Conservation (phyloP, 2,888 invertebrate species). For the Acheta domesticus region DNA sequence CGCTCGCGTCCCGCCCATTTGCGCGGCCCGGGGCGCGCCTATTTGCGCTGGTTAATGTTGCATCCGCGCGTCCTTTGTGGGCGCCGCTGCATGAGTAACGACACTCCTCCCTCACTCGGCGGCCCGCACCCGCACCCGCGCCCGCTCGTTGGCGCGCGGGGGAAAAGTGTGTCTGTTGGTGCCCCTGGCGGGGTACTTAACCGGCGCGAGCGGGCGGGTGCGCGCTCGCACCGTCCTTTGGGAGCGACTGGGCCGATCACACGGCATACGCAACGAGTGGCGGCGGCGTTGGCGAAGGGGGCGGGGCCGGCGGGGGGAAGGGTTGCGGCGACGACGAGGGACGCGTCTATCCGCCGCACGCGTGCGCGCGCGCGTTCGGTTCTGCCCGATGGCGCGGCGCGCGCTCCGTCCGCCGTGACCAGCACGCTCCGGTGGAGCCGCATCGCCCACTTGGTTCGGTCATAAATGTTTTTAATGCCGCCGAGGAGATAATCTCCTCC, state of each 20-base stretch:
- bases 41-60: conserved; percentile 2
- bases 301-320: too few species aligned
- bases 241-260: conserved; percentile 6
- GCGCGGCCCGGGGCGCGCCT: neutral
- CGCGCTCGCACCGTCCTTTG: neutral
- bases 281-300: neutral
- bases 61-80: neutral
- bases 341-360: neutral
- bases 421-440: neutral
- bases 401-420: neutral
- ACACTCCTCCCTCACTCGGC: neutral
- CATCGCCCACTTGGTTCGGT: neutral
- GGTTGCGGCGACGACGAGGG: too few species aligned
- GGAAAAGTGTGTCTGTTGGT: neutral
- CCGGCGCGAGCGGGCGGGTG: neutral
- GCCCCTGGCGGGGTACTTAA: neutral
- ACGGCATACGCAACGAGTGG: neutral
- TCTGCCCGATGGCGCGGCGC: neutral
- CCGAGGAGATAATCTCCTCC: neutral
- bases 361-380: neutral
- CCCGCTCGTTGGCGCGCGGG: neutral
- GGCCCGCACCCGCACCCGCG: too few species aligned
- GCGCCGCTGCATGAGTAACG: neutral
- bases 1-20: too few species aligned
- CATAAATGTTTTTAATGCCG: neutral